Base-by-base conservation (phyloP, 2,113 vertebrate species). In the Myotis lucifugus region DNA sequence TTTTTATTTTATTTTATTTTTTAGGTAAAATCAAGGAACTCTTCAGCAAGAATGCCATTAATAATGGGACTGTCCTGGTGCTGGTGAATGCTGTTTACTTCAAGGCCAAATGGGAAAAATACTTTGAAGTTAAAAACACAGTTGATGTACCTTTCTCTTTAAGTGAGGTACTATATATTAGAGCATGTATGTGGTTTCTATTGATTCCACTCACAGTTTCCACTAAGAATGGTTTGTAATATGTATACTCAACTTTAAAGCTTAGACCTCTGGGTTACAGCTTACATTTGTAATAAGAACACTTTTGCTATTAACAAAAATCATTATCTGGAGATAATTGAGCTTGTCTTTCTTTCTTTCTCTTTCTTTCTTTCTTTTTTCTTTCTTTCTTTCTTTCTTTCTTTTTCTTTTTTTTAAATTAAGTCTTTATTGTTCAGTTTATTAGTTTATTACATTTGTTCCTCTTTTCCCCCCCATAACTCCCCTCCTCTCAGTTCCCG, bases 21-120 rank as follows among this genome's bases (percentile, higher is more conserved):
- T 52, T 99, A 99, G 99, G 98, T 97, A 99, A 99, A 98, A 99
- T 99, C 96, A 99, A 99, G 96, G 99, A 99, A 19, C 98, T 99
- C 34, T 98, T 99, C 87, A 97, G 98, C 93, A 96, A 98, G 66
- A 99, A 98, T 4, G 95, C 97, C 6, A 98, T 99, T 4, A 88
- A 48, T 3, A 0, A 23, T 1, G 32, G 37, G 0, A 98, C 99
- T 0, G 91, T 98, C 87, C 79, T 99, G 93, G 99, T 99, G 85
- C 97, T 99, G 72, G 99, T 99, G 91, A 99, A 99, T 9, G 99
- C 99, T 12, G 98, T 99, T 95, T 99, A 99, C 97, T 99, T 99
- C 97, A 99, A 99, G 97, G 99, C 99, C 94, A 99, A 98, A 59
- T 99, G 99, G 99, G 96, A 97, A 96, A 88, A 95, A 32, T 96